Percentiles rank a stretch among this genome's conserved stretches.
phyloP scores from a whole-genome alignment of 2,888 invertebrate species.

The Mythimna impura region DNA sequence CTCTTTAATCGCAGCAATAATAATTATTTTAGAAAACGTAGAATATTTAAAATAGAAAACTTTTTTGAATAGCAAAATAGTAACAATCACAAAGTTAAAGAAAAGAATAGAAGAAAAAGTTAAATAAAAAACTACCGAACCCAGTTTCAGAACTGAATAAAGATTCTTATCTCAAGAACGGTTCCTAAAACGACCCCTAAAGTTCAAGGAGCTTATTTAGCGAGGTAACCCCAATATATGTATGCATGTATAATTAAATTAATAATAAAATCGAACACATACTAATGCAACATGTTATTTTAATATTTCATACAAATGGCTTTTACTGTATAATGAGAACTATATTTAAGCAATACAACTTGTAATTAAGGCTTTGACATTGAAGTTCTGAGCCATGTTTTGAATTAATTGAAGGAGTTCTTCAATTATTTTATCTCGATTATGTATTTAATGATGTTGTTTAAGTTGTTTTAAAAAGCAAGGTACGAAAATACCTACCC shows the following conservation, averaged over 20 bases:
- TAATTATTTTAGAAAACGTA: background rate
- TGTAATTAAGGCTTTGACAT: slow-evolving; percentile 49
- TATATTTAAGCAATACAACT: slow-evolving; percentile 28
- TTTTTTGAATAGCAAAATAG: background rate
- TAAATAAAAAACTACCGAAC: background rate
- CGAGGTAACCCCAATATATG: slow-evolving; percentile 19
- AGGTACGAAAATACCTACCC: background rate
- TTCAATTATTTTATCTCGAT: slow-evolving; percentile 20
- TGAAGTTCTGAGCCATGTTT: slow-evolving; percentile 37
- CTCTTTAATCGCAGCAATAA: background rate
- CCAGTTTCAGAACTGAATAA: slow-evolving; percentile 2
- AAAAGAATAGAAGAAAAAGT: background rate
- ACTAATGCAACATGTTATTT: slow-evolving; percentile 17
- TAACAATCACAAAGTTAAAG: background rate
- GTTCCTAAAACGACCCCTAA: slow-evolving; percentile 5
- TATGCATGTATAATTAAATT: slow-evolving; percentile 4
- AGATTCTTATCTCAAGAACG: background rate
- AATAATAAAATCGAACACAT: slow-evolving; percentile 16
- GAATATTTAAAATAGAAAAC: background rate
- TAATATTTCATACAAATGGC: slow-evolving; percentile 26
- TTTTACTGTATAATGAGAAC: slow-evolving; percentile 24
- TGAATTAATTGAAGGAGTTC: slow-evolving; percentile 41
- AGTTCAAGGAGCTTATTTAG: slow-evolving; percentile 31
- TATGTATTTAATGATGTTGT: background rate
- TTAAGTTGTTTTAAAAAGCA: slow-evolving; percentile 8